Percentiles rank a stretch among this genome's conserved stretches.
Evolutionary conservation across 1,140 invertebrate genomes (phyloP).

Genomic region (Ceratina japonica): DNA sequence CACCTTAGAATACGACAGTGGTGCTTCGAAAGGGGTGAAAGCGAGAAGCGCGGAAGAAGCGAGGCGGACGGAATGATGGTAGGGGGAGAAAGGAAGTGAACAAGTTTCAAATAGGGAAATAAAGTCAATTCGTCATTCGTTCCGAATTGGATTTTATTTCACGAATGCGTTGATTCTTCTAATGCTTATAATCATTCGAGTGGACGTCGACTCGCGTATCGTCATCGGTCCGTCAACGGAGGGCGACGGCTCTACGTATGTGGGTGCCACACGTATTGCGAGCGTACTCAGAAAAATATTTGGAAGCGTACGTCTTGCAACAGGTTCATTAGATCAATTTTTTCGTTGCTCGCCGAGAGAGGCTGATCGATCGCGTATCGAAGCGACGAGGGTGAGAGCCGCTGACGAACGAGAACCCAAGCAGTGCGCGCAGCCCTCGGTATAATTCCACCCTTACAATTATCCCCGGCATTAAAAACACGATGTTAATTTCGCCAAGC

Average conservation of each 20-base stretch:
- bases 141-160: conserved; percentile 36
- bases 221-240: neutral
- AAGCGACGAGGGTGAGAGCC: conserved; percentile 69
- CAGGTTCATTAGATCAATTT: neutral
- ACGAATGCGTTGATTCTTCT: conserved; percentile 36
- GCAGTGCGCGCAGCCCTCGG: conserved; percentile 68
- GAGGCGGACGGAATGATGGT: neutral
- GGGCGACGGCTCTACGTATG: neutral
- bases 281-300: neutral
- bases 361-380: conserved; percentile 53
- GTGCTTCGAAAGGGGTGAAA: conserved; percentile 57
- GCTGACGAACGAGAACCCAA: conserved; percentile 69
- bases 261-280: neutral
- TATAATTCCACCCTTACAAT: conserved; percentile 79
- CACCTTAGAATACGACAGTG: conserved; percentile 70
- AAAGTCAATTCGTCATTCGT: neutral
- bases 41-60: neutral
- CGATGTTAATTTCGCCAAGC: conserved; percentile 78
- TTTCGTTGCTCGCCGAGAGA: neutral
- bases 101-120: neutral
- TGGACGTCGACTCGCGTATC: conserved; percentile 7
- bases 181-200: conserved; percentile 37
- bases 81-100: neutral
- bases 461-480: conserved; percentile 78
- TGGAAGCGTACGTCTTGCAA: neutral